These are phyloP conservation scores for Phocoena phocoena DNA, from an alignment of 2,113 vertebrate genomes.

Conservation along the genomic window DNA sequence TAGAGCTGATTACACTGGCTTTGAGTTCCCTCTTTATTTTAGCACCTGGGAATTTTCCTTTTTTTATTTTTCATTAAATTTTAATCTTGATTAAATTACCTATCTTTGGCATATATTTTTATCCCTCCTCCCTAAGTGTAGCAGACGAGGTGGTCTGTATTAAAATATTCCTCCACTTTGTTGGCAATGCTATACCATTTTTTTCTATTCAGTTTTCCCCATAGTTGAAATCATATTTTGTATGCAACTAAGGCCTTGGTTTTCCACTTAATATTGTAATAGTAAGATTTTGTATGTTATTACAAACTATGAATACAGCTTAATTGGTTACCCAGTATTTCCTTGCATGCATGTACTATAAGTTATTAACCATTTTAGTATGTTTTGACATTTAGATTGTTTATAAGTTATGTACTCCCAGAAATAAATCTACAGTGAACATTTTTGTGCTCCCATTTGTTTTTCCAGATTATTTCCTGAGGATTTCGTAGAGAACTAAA, in stretches of 20 bases:
- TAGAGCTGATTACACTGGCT: neutral
- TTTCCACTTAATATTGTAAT: neutral
- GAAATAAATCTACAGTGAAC: neutral
- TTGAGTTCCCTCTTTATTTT: neutral
- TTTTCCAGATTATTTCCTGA: neutral
- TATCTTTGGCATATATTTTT: neutral
- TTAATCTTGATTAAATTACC: neutral
- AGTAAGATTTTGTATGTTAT: neutral
- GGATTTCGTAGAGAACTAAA: neutral
- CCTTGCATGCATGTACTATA: neutral
- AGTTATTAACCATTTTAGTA: neutral
- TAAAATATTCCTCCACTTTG: neutral
- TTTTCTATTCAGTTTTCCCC: neutral
- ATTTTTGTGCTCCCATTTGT: neutral
- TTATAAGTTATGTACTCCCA: neutral
- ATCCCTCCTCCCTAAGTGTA: neutral
- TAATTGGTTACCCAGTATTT: neutral
- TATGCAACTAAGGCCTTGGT: neutral
- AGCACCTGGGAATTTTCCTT: neutral
- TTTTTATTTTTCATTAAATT: neutral
- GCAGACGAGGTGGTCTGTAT: neutral
- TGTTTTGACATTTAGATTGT: neutral
- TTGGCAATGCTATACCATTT: neutral
- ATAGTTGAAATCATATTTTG: constrained; percentile 16
- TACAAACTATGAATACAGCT: neutral